Conservation (phyloP, 1,140 invertebrate species). For the Drosophila triauraria region DNA sequence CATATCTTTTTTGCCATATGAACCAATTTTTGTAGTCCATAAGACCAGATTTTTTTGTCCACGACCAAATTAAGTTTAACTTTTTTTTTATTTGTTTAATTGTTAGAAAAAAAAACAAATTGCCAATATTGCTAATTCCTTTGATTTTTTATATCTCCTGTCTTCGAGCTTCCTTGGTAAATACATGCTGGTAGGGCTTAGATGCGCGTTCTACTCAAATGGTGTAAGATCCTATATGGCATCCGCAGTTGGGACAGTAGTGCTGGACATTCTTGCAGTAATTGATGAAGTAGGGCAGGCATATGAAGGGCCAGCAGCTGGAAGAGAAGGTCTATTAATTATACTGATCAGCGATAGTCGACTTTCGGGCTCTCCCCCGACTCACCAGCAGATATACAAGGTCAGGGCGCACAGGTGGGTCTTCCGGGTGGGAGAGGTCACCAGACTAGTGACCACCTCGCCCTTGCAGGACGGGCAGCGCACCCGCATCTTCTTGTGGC, state of each 20-base stretch:
- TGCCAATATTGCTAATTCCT: too few relatives aligned
- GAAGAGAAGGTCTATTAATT: background rate
- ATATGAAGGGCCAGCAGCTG: conserved; percentile 88
- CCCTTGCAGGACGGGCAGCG: conserved; percentile 87
- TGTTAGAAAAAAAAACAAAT: background rate
- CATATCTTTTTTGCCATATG: too few relatives aligned
- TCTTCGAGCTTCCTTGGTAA: background rate
- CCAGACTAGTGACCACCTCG: conserved; percentile 85
- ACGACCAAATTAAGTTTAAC: too few relatives aligned
- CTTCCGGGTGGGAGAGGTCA: conserved; percentile 85
- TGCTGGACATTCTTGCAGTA: conserved; percentile 88
- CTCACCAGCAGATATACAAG: conserved; percentile 85
- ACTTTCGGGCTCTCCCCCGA: background rate
- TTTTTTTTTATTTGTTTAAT: too few relatives aligned
- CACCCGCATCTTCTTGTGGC: conserved; percentile 84
- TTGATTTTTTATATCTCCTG: background rate
- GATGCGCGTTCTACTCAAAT: conserved; percentile 24
- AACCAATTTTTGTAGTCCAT: too few relatives aligned
- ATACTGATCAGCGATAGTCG: too few relatives aligned
- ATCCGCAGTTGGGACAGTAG: conserved; percentile 88
- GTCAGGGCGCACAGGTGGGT: conserved; percentile 87
- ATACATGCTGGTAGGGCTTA: background rate
- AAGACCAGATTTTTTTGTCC: too few relatives aligned
- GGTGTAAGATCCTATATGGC: conserved; percentile 87
- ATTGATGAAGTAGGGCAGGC: conserved; percentile 89